Percentiles rank a stretch among this genome's conserved stretches.
These are phyloP conservation scores for Aquatica leii DNA, from an alignment of 2,888 invertebrate species.

Conservation along the genomic window DNA sequence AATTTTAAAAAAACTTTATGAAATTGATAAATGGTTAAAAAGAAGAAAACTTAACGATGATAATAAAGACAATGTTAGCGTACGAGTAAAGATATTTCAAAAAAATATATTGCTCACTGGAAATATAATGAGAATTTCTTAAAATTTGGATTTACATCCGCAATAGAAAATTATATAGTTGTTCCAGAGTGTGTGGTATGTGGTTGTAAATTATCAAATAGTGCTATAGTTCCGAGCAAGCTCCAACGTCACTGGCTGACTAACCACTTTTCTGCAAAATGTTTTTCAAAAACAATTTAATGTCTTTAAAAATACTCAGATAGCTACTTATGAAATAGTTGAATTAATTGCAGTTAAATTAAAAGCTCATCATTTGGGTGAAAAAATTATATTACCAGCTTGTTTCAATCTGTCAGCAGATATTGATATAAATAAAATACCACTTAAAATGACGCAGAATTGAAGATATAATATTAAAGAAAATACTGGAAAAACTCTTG, in stretches of 20 bases:
- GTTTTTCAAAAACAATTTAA: conserved; percentile 29
- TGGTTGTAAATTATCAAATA: conserved; percentile 19
- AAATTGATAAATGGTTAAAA: conserved; percentile 17
- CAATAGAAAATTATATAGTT: not conserved
- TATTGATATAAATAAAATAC: conserved; percentile 1
- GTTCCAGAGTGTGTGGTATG: not conserved
- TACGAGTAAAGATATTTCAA: not conserved
- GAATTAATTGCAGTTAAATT: not conserved
- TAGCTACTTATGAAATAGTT: conserved; percentile 1
- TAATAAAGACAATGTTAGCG: conserved; percentile 15
- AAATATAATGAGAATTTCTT: conserved; percentile 8
- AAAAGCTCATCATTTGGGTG: conserved; percentile 12
- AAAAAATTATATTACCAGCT: not conserved
- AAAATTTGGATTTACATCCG: not conserved
- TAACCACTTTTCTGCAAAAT: conserved; percentile 29
- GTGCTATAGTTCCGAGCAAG: conserved; percentile 36
- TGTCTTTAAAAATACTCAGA: conserved; percentile 11
- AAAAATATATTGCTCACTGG: conserved; percentile 14
- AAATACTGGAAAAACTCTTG: no score
- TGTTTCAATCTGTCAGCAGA: conserved; percentile 9
- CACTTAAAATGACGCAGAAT: no score
- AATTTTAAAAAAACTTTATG: no score
- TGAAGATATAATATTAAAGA: no score
- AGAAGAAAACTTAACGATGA: conserved; percentile 17
- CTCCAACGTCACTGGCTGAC: conserved; percentile 35